Evolutionary conservation across 2,888 invertebrate genomes (phyloP).

Genomic region (Halocaridina rubra): DNA sequence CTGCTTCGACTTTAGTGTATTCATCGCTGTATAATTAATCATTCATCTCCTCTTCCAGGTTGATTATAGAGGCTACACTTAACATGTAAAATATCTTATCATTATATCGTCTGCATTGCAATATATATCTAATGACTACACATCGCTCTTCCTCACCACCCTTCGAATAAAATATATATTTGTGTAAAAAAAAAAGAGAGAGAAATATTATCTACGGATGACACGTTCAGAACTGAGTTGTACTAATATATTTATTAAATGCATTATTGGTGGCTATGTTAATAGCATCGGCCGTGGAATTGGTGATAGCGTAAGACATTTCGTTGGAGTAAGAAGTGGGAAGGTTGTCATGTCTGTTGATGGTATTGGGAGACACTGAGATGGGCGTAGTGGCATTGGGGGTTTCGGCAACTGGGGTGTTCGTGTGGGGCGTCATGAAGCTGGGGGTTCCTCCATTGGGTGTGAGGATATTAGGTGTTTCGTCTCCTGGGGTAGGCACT

Average conservation of each 20-base stretch:
- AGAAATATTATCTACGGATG: neutral
- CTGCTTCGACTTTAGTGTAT: too few species aligned
- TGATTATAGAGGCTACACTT: neutral
- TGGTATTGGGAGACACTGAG: neutral
- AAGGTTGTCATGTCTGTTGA: neutral
- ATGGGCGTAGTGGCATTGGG: constrained; percentile 20
- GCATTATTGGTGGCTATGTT: constrained; percentile 33
- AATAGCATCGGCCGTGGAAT: constrained; percentile 18
- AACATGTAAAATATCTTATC: neutral
- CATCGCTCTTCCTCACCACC: neutral
- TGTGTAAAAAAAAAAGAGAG: neutral
- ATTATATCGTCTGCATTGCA: neutral
- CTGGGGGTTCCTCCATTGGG: neutral
- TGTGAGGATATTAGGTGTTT: neutral
- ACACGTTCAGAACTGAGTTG: constrained; percentile 15
- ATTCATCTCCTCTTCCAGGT: neutral
- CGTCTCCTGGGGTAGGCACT: neutral
- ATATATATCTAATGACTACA: neutral
- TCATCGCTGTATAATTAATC: too few species aligned
- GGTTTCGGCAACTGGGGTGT: constrained; percentile 15
- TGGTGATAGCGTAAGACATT: constrained; percentile 27
- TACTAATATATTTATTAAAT: neutral
- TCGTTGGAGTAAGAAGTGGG: constrained; percentile 10
- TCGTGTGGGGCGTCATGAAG: constrained; percentile 2
- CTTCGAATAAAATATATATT: neutral